A percentile compares a stretch with the other conserved stretches of the same genome.
Evolutionary conservation across 2,113 vertebrate species (phyloP).

Genomic region (Pseudonaja textilis): DNA sequence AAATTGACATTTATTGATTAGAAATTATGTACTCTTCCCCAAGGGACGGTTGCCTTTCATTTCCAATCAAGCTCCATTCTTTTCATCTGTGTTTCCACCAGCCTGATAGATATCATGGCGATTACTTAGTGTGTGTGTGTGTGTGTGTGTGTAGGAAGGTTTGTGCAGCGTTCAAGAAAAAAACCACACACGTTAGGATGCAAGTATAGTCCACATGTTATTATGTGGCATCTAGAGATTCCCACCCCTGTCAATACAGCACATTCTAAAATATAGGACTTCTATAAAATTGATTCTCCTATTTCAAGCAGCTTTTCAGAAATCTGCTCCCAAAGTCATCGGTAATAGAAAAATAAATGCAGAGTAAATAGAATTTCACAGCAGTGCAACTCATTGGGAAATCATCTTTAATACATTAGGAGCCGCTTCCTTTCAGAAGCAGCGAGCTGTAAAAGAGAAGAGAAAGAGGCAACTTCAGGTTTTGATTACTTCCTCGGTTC

Average conservation of each 20-base stretch:
- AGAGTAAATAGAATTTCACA: constrained; percentile 66
- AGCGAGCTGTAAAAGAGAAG: constrained; percentile 32
- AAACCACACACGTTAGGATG: constrained; percentile 30
- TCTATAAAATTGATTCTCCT: constrained; percentile 50
- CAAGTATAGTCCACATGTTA: constrained; percentile 22
- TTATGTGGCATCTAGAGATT: constrained; percentile 26
- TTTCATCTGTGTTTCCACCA: constrained; percentile 32
- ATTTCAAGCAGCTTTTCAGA: constrained; percentile 51
- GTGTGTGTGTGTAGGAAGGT: no score
- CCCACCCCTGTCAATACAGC: constrained; percentile 15
- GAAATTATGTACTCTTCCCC: not conserved
- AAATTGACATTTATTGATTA: no score
- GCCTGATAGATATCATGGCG: constrained; percentile 18
- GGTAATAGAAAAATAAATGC: constrained; percentile 67
- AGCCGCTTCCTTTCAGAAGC: constrained; percentile 37
- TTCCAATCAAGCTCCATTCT: not conserved
- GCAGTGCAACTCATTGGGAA: constrained; percentile 46
- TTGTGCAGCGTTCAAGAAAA: not conserved
- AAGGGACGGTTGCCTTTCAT: not conserved
- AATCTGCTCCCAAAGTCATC: constrained; percentile 49
- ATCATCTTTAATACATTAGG: constrained; percentile 41
- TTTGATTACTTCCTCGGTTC: constrained; percentile 15
- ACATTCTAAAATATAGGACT: constrained; percentile 45
- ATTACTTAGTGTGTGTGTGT: not conserved
- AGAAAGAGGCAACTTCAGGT: constrained; percentile 3